Percentiles rank a stretch among this genome's conserved stretches.
These are phyloP conservation scores for Mola mola DNA, from an alignment of 2,113 vertebrate genomes.

Conservation along the genomic window DNA sequence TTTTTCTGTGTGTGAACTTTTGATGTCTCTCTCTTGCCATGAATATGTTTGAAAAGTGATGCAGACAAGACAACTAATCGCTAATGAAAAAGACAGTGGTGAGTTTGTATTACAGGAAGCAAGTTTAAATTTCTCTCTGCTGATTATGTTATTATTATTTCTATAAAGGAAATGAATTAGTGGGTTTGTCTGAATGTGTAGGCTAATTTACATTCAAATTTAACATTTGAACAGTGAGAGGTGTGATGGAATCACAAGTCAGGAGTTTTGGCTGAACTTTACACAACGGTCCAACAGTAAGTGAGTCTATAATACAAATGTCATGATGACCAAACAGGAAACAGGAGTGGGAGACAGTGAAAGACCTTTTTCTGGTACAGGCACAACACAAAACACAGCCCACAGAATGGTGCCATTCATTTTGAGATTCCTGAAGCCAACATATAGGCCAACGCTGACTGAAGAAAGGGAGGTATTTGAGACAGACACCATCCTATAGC, in stretches of 20 bases:
- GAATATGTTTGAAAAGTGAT: too few relatives aligned
- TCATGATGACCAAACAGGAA: slow-evolving; percentile 54
- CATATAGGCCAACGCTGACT: slow-evolving; percentile 7
- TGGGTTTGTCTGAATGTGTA: slow-evolving; percentile 8
- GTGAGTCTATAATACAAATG: slow-evolving; percentile 37
- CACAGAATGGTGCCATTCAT: slow-evolving; percentile 43
- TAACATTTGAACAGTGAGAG: background rate
- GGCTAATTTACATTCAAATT: slow-evolving; percentile 2
- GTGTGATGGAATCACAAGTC: slow-evolving; percentile 7
- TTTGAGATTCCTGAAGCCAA: slow-evolving; percentile 33
- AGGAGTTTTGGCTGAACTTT: slow-evolving; percentile 13
- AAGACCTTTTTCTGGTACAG: slow-evolving; percentile 31
- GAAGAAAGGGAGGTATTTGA: slow-evolving; percentile 51
- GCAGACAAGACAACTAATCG: too few relatives aligned
- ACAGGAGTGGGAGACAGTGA: slow-evolving; percentile 34
- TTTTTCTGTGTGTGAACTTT: too few relatives aligned
- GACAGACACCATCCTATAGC: slow-evolving; percentile 52
- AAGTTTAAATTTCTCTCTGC: too few relatives aligned
- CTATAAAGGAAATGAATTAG: too few relatives aligned
- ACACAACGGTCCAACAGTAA: slow-evolving; percentile 32
- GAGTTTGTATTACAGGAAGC: too few relatives aligned
- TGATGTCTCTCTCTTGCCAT: too few relatives aligned
- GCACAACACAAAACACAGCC: slow-evolving; percentile 20
- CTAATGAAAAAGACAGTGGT: too few relatives aligned
- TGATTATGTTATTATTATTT: too few relatives aligned